Evolutionary conservation across 2,113 vertebrate species (phyloP).

Genomic region (Cacatua alba): DNA sequence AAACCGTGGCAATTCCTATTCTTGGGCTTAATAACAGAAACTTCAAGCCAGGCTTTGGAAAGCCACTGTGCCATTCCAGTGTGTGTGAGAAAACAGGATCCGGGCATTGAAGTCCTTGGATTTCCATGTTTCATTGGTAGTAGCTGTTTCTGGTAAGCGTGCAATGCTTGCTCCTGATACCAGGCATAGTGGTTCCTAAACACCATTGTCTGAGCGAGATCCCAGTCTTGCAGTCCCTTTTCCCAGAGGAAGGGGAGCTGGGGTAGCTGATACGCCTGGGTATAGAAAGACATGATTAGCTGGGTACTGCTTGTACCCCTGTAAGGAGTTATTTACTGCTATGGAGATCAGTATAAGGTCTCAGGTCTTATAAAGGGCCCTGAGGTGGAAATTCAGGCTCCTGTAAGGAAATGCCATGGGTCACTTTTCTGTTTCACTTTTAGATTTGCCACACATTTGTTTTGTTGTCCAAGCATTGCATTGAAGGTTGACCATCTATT

Average conservation of each 20-base stretch:
- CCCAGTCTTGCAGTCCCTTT: neutral
- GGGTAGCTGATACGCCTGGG: neutral
- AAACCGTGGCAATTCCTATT: neutral
- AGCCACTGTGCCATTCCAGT: neutral
- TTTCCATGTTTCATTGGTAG: neutral
- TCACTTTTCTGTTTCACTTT: neutral
- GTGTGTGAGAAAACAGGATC: neutral
- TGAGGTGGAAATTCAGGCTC: neutral
- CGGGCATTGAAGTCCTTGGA: neutral
- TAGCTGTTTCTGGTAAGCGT: neutral
- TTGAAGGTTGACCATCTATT: neutral
- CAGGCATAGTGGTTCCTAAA: neutral
- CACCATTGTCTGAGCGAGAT: neutral
- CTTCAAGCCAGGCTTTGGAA: neutral
- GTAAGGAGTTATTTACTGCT: neutral
- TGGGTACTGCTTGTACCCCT: neutral
- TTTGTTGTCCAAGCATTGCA: neutral
- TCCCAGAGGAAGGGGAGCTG: neutral
- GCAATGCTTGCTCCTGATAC: accelerated
- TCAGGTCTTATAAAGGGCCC: neutral
- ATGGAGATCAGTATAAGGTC: neutral
- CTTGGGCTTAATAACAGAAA: neutral
- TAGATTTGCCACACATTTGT: neutral
- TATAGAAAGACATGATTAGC: neutral
- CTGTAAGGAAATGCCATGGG: neutral